A percentile compares a stretch with the other conserved stretches of the same genome.
Conservation (phyloP, 2,888 invertebrate genomes). For the Clunio marinus region DNA sequence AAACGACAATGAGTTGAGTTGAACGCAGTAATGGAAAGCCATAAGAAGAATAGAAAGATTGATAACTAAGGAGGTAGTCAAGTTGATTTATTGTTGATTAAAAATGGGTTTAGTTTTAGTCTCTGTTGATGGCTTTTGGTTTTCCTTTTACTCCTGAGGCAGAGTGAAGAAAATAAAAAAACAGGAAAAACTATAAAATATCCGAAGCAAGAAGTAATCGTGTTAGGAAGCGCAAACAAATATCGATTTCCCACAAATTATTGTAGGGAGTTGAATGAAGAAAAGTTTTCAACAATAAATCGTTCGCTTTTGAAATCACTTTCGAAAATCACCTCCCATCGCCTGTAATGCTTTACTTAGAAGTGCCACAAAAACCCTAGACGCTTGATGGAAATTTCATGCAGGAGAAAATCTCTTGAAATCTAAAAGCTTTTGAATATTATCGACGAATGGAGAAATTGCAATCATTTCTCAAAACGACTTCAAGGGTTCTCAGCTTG, state of each 20-base stretch:
- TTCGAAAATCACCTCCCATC: not conserved
- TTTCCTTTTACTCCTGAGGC: no score
- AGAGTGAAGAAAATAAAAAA: not conserved
- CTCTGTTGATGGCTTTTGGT: slow-evolving; percentile 2
- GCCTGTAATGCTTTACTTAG: not conserved
- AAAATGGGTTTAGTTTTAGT: slow-evolving; percentile 6
- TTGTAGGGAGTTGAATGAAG: not conserved
- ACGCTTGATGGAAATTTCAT: not conserved
- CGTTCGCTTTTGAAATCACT: not conserved
- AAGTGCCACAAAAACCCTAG: not conserved
- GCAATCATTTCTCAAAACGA: slow-evolving; percentile 3
- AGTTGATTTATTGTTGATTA: slow-evolving; percentile 10
- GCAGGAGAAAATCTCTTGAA: not conserved
- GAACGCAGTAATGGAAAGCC: no score
- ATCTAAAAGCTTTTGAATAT: slow-evolving; percentile 4
- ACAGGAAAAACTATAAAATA: not conserved
- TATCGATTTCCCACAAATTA: not conserved
- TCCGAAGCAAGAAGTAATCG: no score
- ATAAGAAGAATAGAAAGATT: not conserved
- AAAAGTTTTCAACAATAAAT: not conserved
- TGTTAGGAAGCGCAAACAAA: not conserved
- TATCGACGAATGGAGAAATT: not conserved
- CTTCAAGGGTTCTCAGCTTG: not conserved
- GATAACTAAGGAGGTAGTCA: slow-evolving; percentile 3
- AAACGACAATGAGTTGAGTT: no score